phyloP scores from a whole-genome alignment of 2,888 invertebrate genomes.

The Podabrus alpinus region DNA sequence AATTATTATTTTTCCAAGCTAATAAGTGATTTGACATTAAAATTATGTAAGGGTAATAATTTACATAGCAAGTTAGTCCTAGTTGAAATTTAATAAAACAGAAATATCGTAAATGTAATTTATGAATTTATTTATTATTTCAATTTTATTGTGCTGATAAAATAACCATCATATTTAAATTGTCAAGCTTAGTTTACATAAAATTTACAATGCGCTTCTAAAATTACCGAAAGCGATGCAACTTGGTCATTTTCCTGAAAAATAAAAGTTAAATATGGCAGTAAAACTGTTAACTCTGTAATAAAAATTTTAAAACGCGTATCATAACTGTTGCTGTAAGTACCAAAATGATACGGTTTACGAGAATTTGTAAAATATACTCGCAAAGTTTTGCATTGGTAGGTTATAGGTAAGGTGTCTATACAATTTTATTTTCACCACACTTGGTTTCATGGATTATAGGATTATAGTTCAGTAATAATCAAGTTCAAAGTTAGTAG shows the following conservation, averaged over 20 bases:
- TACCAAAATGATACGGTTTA: background rate
- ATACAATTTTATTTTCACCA: no score
- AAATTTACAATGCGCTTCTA: background rate
- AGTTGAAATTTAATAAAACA: no score
- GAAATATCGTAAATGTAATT: background rate
- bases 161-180: background rate
- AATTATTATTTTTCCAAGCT: background rate
- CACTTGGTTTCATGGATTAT: no score
- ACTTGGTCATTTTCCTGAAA: background rate
- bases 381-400: background rate
- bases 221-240: background rate
- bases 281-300: background rate
- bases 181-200: background rate
- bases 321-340: background rate
- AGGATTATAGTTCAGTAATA: no score
- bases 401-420: no score
- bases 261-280: background rate
- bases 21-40: no score
- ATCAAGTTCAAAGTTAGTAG: no score
- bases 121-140: background rate
- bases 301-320: background rate
- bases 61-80: no score
- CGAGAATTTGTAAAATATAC: background rate
- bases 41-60: no score
- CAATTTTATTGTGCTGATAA: background rate